Conservation (phyloP, 2,113 vertebrate species). For the Fulmarus glacialis region DNA sequence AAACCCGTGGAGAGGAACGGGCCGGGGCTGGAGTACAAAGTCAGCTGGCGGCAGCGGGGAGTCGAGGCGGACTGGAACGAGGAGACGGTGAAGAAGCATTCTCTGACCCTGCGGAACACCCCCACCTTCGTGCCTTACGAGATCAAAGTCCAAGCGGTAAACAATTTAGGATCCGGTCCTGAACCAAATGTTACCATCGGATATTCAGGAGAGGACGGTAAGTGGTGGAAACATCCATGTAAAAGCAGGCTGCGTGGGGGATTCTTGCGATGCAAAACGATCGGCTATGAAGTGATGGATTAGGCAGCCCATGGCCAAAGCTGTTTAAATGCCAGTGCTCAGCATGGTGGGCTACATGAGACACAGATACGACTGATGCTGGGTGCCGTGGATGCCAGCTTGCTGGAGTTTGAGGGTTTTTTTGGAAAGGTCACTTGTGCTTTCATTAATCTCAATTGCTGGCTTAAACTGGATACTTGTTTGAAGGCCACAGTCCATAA, state of each 20-base stretch:
- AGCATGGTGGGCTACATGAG: neutral
- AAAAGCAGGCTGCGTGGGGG: accelerated
- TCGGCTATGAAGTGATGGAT: neutral
- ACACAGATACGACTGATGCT: accelerated
- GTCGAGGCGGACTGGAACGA: conserved; percentile 84
- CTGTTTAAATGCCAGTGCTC: neutral
- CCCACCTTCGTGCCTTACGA: conserved; percentile 92
- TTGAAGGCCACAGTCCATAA: neutral
- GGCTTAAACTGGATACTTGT: neutral
- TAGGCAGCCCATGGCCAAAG: neutral
- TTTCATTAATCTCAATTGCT: neutral
- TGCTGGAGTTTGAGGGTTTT: neutral
- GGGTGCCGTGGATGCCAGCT: neutral
- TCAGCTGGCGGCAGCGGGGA: conserved; percentile 86
- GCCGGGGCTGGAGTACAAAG: conserved; percentile 90
- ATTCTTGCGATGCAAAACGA: accelerated
- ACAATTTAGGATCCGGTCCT: conserved; percentile 86
- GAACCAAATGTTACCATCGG: conserved; percentile 82
- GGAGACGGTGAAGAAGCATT: conserved; percentile 86
- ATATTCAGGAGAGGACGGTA: conserved; percentile 94
- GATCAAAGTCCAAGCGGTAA: conserved; percentile 90
- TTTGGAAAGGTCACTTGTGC: neutral
- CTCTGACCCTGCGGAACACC: conserved; percentile 83
- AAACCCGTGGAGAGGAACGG: conserved; percentile 87
- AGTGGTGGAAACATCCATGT: conserved; percentile 47